Base-by-base conservation (phyloP, 2,113 vertebrate genomes). In the Poicephalus meyeri region DNA sequence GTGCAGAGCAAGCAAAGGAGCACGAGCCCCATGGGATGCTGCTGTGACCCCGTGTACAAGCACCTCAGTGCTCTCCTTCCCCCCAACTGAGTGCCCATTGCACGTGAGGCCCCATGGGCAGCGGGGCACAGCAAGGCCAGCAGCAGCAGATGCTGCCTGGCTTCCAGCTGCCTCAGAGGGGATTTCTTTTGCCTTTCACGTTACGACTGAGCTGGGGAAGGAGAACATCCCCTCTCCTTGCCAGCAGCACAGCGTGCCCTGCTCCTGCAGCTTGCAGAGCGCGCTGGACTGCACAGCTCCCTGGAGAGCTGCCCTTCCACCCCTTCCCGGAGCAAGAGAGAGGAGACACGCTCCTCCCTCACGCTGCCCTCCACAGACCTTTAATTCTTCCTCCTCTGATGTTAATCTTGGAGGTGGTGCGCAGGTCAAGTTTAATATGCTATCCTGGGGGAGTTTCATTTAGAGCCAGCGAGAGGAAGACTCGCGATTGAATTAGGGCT, bases 401-500 rank as follows among this genome's bases (percentile, higher is more conserved):
- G 94, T 94, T 94, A 91, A 96, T 95, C 91, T 80, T 4, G 46
- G 89, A 90, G 89, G 94, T 86, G 93, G 96, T 25, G 89, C 87
- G 46, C 89, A 49, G 94, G 95, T 96, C 96, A 88, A 58, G 60
- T 89, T 88, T 93, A 96, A 96, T 96, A 55, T 60, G 93, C 91
- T 94, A 1, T 89, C 95, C 94, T 55, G 88, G 60, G 95, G 89
- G 94, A 96, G 79, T 88, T 93, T 80, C 94, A 80, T 80, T 90
- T 17, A 31, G 74, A 83, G 70, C 6, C 42, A 7, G 80, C 1
- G 21, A 76, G 78, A 66, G 52, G 41, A 52, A 95, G 91, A 26
- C 39, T 66, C 26, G 61, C 18, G 28, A 46, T 52, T 61, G 83
- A 44, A 21, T 17, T 53, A 73, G 86, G 87, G 41, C 24, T 95